These are phyloP conservation scores for Microhierax caerulescens DNA, from an alignment of 2,797 vertebrate species.

Conservation along the genomic window DNA sequence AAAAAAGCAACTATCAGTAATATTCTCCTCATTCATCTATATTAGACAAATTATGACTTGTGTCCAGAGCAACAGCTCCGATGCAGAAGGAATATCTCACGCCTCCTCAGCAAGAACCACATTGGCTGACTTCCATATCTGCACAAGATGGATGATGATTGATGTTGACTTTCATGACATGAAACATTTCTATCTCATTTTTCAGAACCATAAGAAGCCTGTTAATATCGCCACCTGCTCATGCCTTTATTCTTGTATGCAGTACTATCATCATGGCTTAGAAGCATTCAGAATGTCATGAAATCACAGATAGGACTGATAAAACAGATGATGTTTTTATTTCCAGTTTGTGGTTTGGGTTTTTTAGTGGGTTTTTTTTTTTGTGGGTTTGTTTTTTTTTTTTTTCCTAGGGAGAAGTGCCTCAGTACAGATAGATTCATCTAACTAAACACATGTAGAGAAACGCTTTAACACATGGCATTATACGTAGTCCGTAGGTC, in stretches of 20 bases:
- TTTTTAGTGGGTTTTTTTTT: too few relatives aligned
- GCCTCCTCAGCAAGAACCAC: constrained; percentile 31
- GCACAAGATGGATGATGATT: constrained; percentile 58
- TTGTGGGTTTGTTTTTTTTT: neutral
- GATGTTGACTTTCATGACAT: constrained; percentile 62
- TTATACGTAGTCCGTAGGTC: neutral
- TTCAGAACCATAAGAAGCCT: constrained; percentile 49
- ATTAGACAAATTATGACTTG: constrained; percentile 60
- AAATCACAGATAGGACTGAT: neutral
- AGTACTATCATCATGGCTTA: neutral
- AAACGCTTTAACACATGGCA: neutral
- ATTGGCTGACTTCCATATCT: constrained; percentile 46
- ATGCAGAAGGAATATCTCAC: constrained; percentile 52
- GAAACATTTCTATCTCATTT: constrained; percentile 66
- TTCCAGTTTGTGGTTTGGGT: neutral
- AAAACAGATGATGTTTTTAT: neutral
- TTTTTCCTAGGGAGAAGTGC: neutral
- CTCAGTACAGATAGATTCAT: neutral
- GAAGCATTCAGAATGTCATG: neutral
- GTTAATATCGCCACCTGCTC: constrained; percentile 61
- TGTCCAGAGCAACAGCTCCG: constrained; percentile 50
- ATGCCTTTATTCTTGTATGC: neutral
- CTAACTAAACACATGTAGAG: neutral
- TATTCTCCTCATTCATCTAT: constrained; percentile 23
- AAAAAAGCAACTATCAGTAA: neutral